phyloP scores from a whole-genome alignment of 1,140 invertebrate genomes.

The Drosophila nasuta region DNA sequence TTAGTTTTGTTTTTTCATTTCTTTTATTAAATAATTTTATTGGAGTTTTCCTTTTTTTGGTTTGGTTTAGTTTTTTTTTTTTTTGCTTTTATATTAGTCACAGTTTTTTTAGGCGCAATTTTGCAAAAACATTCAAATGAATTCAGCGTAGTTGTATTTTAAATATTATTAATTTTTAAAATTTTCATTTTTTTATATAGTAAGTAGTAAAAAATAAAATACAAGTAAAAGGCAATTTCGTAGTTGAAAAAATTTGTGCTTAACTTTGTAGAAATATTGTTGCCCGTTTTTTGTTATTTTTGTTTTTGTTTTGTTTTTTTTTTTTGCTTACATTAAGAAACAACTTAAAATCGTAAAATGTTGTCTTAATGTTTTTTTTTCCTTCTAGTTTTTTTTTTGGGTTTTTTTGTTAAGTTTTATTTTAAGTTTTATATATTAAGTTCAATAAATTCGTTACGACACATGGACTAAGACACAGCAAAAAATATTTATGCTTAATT shows the following conservation, averaged over 20 bases:
- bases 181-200: slow-evolving; percentile 25
- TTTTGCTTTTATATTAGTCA: slow-evolving; percentile 66
- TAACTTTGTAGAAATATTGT: slow-evolving; percentile 77
- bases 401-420: slow-evolving; percentile 28
- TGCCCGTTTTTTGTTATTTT: slow-evolving; percentile 52
- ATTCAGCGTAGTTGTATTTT: slow-evolving; percentile 71
- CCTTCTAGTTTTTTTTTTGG: slow-evolving; percentile 11
- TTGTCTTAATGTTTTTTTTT: slow-evolving; percentile 29
- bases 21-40: slow-evolving; percentile 39
- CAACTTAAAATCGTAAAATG: slow-evolving; percentile 50
- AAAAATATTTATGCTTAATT: slow-evolving; percentile 83
- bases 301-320: slow-evolving; percentile 19
- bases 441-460: slow-evolving; percentile 82
- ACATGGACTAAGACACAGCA: slow-evolving; percentile 83
- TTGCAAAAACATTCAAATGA: slow-evolving; percentile 62
- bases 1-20: slow-evolving; percentile 10
- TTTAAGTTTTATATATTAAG: slow-evolving; percentile 63
- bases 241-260: slow-evolving; percentile 76
- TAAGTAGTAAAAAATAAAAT: slow-evolving; percentile 73
- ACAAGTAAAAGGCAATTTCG: slow-evolving; percentile 78
- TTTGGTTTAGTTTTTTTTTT: slow-evolving; percentile 32
- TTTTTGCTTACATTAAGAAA: slow-evolving; percentile 48
- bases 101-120: slow-evolving; percentile 73
- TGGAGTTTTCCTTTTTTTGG: slow-evolving; percentile 46
- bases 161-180: slow-evolving; percentile 56